phyloP scores from a whole-genome alignment of 2,113 vertebrate species.

The Origma solitaria region DNA sequence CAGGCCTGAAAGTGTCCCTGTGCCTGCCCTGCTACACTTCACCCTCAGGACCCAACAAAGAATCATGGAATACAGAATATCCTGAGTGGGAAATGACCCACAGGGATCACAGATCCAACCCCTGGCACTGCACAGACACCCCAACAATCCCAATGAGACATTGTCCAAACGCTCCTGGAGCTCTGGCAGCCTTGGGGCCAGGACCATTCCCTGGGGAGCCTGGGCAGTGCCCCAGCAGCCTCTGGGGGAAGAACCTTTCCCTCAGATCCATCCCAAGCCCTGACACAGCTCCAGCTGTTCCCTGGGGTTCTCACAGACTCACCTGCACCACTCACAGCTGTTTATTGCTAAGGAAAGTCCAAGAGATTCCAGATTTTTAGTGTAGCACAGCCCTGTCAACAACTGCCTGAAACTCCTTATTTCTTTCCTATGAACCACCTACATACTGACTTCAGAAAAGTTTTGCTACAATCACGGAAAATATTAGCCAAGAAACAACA shows the following conservation, averaged over 20 bases:
- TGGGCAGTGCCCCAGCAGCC: background rate
- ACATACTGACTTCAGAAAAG: background rate
- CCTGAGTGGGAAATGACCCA: accelerated
- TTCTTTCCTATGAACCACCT: background rate
- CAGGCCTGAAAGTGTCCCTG: background rate
- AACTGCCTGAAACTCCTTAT: background rate
- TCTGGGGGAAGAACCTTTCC: background rate
- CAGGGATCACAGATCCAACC: background rate
- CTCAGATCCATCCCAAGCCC: background rate
- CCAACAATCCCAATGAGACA: background rate
- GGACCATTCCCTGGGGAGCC: background rate
- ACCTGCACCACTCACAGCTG: background rate
- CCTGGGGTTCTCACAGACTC: background rate
- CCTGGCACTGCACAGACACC: background rate
- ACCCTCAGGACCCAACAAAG: background rate
- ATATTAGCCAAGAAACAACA: background rate
- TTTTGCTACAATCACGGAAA: background rate
- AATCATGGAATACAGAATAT: background rate
- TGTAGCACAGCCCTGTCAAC: background rate
- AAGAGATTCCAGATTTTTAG: background rate
- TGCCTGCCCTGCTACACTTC: background rate
- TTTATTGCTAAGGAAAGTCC: background rate
- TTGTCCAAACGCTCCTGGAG: background rate
- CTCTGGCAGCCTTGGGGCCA: background rate
- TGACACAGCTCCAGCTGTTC: background rate